Base-by-base conservation (phyloP, 2,113 vertebrate genomes). In the Edolisoma coerulescens region DNA sequence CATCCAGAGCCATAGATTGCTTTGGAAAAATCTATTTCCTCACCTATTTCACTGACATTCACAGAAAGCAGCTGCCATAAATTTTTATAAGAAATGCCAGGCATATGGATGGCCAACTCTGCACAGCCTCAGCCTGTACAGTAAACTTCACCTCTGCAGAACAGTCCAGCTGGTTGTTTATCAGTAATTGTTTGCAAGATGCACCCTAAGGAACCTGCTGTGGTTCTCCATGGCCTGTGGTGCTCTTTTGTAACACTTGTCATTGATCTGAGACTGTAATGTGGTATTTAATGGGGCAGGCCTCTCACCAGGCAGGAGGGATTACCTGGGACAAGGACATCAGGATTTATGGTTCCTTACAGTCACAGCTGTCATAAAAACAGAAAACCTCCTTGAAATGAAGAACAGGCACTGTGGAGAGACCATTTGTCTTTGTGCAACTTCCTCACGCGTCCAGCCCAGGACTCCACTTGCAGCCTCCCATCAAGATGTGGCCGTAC, bases 11-110 rank as follows among this genome's bases (percentile, higher is more conserved):
- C 84, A 79, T 3, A 57, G 74, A 63, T 41, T 81, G 32, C 56
- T 75, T 89, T 70, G 68, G 75, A 65, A 89, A 89, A 90, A 68
- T 81, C 54, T 94, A 20, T 81, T 89, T 80, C 53, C 78, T 91
- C 63, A 74, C 35, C 37, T 87, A n/a, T 88, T 91, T 95, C 65
- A 56, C 53, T n/a, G 37, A 76, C 59, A 42, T n/a, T 83, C 42
- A 45, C 52, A 68, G 85, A 75, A 67, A 90, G 42, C 37, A 92
- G 59, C 76, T 84, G 60, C 76, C 76, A 42, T 90, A 44, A n/a
- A 32, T 78, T 88, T 86, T 60, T 63, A 16, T 54, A 61, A 89
- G 41, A 76, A 64, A 79, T 4, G 6, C 28, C 24, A 33, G 68
- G 61, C 39, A 19, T 39, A 52, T 27, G 0, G 15, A 41, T 77